Evolutionary conservation across 2,797 vertebrate species (phyloP), one percentile per base, ranked within the genome.

Genomic region (Chrysocyon brachyurus): DNA sequence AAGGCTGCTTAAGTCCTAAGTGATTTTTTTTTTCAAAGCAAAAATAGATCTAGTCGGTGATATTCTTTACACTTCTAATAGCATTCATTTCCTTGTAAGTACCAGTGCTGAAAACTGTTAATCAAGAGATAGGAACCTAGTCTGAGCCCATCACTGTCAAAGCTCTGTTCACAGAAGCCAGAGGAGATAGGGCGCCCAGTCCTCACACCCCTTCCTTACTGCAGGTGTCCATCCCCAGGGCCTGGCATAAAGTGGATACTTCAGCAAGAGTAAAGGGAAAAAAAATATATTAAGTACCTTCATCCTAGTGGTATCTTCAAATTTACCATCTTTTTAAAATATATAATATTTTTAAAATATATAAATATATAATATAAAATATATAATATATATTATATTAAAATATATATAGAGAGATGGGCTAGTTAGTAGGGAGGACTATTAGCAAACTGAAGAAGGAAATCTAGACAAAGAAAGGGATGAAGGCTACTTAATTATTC

Each of bases 61-160:
- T 85, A 87, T 96, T 93, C 89, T 17, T 97, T 97, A 54, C 83
- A 98, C 98, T 94, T 96, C 73, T 97, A 91, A 49, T 78, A 96
- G 77, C 92, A 93, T 92, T 90, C 93, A 91, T 33, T 85, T 68
- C 52, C 59, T 1, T 0, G 12, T 89, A 98, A 97, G 75, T 97
- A 73, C 56, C 57, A 96, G 87, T 11, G 54, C 96, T 96, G 7
- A 96, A 90, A 96, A 93, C 82, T 75, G 31, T 97, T 97, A 97
- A 97, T 77, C 73, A 33, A 57, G 82, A 82, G 52, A n/a, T 40
- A 64, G 2, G 5, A 97, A 40, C 57, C 68, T 64, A 94, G 92
- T 83, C 92, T 2, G 73, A 90, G 63, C 88, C 1, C 66, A 52
- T 52, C 33, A 77, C 83, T 59, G 33, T 91, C 83, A 89, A 54